Evolutionary conservation across 2,888 invertebrate species (phyloP).

Genomic region (Cyclophora punctaria): DNA sequence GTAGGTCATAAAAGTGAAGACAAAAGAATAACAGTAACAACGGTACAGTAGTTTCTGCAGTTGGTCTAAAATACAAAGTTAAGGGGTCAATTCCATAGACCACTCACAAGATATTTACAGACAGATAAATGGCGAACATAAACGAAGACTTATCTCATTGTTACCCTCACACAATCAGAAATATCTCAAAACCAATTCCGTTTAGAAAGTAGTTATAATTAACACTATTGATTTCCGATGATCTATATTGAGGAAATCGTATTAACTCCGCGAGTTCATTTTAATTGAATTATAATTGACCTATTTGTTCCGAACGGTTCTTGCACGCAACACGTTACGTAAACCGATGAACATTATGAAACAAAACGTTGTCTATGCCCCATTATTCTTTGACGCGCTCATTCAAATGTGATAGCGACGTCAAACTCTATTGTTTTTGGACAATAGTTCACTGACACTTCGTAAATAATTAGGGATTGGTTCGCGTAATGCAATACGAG

Average conservation of each 20-base stretch:
- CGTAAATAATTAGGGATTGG: constrained; percentile 3
- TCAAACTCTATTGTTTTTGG: constrained; percentile 17
- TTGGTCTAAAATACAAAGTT: too few species aligned
- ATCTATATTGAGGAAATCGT: constrained; percentile 12
- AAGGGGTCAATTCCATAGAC: too few species aligned
- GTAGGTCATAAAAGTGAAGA: too few species aligned
- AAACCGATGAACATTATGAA: constrained; percentile 8
- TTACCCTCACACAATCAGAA: background rate
- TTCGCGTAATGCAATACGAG: too few species aligned
- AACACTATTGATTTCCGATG: constrained; percentile 1
- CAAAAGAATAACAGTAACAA: too few species aligned
- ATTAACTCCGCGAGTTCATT: constrained; percentile 12
- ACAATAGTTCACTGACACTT: constrained; percentile 12
- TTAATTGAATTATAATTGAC: constrained; percentile 18
- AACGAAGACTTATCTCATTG: constrained; percentile 13
- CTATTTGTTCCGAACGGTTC: constrained; percentile 19
- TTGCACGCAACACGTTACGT: constrained; percentile 5
- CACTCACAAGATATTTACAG: constrained; percentile 1
- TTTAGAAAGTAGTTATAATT: background rate
- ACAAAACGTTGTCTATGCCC: constrained; percentile 12
- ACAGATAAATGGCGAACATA: constrained; percentile 10
- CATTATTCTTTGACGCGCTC: constrained; percentile 9
- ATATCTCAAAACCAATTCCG: too few species aligned
- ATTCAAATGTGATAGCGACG: background rate
- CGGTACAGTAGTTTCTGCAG: too few species aligned